Evolutionary conservation across 2,888 invertebrate species (phyloP).

Genomic region (Dorcus hopei): DNA sequence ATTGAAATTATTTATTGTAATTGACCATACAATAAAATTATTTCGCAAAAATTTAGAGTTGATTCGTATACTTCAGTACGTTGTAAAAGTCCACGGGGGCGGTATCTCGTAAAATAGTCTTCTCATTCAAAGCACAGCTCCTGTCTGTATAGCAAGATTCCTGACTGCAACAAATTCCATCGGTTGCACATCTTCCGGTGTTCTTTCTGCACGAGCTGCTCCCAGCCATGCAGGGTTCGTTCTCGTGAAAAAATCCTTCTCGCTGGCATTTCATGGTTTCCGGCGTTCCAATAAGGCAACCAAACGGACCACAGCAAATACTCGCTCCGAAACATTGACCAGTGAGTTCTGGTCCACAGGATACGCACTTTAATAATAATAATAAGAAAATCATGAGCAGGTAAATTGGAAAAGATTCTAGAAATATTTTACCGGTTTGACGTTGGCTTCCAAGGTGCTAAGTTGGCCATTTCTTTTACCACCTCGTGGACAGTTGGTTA

Average conservation of each 20-base stretch:
- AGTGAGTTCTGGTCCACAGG: conserved; percentile 57
- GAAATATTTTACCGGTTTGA: conserved; percentile 48
- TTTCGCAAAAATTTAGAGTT: no score
- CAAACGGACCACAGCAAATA: conserved; percentile 63
- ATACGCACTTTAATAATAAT: conserved; percentile 46
- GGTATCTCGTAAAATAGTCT: not conserved
- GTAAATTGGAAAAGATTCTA: no score
- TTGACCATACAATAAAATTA: no score
- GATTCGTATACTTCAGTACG: conserved; percentile 14
- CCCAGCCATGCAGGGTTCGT: conserved; percentile 56
- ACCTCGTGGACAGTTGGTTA: conserved; percentile 66
- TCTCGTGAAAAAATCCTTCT: conserved; percentile 54
- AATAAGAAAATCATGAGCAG: no score
- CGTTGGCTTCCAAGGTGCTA: conserved; percentile 33
- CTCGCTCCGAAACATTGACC: conserved; percentile 63
- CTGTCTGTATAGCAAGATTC: conserved; percentile 23
- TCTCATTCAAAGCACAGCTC: conserved; percentile 19
- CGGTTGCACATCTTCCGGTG: conserved; percentile 58
- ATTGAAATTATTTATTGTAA: no score
- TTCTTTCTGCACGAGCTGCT: conserved; percentile 55
- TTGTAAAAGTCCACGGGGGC: conserved; percentile 21
- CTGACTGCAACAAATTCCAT: conserved; percentile 61
- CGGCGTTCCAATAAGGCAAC: conserved; percentile 58
- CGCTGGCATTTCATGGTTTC: conserved; percentile 56
- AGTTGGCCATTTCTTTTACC: conserved; percentile 55